phyloP scores from a whole-genome alignment of 2,888 invertebrate species.

The Biston betularia region DNA sequence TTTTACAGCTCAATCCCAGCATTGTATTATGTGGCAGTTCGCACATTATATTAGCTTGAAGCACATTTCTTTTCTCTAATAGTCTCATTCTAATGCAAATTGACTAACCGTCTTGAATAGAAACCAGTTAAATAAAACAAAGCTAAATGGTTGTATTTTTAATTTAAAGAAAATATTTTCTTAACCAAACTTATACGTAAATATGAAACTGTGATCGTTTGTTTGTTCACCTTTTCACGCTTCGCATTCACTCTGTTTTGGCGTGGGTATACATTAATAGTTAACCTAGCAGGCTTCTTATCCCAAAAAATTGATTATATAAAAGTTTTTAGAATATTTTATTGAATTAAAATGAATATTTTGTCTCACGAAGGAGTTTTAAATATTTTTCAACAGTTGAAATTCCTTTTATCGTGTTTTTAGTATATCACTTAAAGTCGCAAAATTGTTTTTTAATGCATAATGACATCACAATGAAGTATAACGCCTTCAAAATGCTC shows the following conservation, averaged over 20 bases:
- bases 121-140: constrained; percentile 37
- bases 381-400: constrained; percentile 1
- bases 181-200: no score
- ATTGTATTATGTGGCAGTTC: no score
- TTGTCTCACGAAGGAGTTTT: constrained; percentile 22
- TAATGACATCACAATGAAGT: constrained; percentile 55
- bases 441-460: constrained; percentile 47
- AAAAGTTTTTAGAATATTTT: no score
- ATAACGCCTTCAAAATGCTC: constrained; percentile 50
- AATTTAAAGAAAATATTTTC: background rate
- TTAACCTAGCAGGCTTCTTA: no score
- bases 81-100: constrained; percentile 40
- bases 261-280: no score
- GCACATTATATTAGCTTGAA: no score
- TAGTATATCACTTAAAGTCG: constrained; percentile 17
- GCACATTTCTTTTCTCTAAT: constrained; percentile 35
- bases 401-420: constrained; percentile 9
- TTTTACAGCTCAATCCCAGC: no score
- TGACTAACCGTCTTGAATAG: constrained; percentile 27
- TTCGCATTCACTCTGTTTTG: no score
- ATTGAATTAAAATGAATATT: background rate
- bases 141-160: constrained; percentile 24
- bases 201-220: no score
- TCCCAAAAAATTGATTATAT: no score
- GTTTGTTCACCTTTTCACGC: no score